Base-by-base conservation (phyloP, 1,140 invertebrate genomes). In the Cyclina sinensis region DNA sequence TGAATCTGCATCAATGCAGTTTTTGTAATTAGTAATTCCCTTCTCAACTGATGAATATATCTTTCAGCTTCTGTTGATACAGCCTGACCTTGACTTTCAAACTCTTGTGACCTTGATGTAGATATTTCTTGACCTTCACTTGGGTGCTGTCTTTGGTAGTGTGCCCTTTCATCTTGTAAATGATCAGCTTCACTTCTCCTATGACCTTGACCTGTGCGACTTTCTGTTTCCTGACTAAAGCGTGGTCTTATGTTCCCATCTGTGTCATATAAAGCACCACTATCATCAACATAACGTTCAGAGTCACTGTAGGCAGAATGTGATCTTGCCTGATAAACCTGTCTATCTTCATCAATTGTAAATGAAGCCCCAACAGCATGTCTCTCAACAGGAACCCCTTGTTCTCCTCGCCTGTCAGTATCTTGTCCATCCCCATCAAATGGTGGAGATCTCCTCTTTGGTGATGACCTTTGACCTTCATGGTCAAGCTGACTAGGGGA, bases 21-120 rank as follows among this genome's bases (percentile, higher is more conserved):
- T 54, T 92, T 91, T 16, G 93, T 91, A n/a, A 90, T 90, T n/a
- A 90, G 80, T 16, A 94, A 89, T 84, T 94, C 92, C 27, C 89
- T 70, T 43, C 90, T 90, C 9, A 94, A 73, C 14, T 92, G 91
- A 11, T 90, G 85, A 32, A 94, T 91, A 32, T 91, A 90, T 54
- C 90, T 89, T 51, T 92, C 90, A n/a, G 92, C 91, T 62, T 91
- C 86, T 51, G 90, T 85, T 16, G 90, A 89, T 21, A 92, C 35
- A 32, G 54, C 43, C 32, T 70, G 57, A 87, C 24, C 32, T 27
- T 32, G 68, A n/a, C 16, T 37, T 35, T 14, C 11, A 37, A 16
- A 57, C 65, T 32, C 37, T 24, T 73, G 35, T 80, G 27, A 62
- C 62, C 37, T 82, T 35, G 24, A 18, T 3, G 16, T 35, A 43